A percentile compares a stretch with the other conserved stretches of the same genome.
phyloP scores from a whole-genome alignment of 2,797 vertebrate genomes.

The Notoglanidium macrostoma region DNA sequence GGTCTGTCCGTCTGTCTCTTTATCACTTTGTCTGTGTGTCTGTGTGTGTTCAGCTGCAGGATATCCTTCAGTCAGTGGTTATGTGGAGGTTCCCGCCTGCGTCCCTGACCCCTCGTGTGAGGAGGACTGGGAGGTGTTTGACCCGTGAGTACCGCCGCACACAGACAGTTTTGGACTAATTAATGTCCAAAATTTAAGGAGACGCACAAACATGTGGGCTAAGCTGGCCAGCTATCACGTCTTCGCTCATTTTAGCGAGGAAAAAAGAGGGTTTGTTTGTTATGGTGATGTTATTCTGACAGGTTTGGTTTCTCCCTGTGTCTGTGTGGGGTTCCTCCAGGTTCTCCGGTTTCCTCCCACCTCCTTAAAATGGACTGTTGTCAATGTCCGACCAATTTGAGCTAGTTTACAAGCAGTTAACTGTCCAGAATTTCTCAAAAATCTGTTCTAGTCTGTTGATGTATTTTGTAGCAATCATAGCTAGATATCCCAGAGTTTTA shows the following conservation, averaged over 20 bases:
- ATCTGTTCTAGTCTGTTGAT: not conserved
- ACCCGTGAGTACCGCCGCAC: constrained; percentile 90
- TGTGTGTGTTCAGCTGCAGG: constrained; percentile 80
- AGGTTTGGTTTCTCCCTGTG: not conserved
- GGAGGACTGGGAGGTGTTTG: constrained; percentile 99
- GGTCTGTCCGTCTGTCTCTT: not conserved
- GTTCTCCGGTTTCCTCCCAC: not conserved
- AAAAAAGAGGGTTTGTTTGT: not conserved
- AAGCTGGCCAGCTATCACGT: not conserved
- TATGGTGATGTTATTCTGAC: not conserved
- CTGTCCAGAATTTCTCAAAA: not conserved
- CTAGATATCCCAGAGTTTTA: not conserved
- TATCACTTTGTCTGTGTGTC: not conserved
- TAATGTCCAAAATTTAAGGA: too few relatives aligned
- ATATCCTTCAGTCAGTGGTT: constrained; percentile 73
- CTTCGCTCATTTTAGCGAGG: not conserved
- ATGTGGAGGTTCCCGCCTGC: constrained; percentile 76
- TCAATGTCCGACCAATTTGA: not conserved
- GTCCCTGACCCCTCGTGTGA: constrained; percentile 89
- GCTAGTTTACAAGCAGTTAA: not conserved
- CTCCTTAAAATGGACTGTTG: not conserved
- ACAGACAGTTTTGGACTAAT: not conserved
- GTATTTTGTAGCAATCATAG: not conserved
- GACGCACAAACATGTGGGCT: not conserved
- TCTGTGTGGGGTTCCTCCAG: not conserved